These are phyloP conservation scores for Eudyptes chrysolophus DNA, from an alignment of 2,113 vertebrate species.

Conservation along the genomic window DNA sequence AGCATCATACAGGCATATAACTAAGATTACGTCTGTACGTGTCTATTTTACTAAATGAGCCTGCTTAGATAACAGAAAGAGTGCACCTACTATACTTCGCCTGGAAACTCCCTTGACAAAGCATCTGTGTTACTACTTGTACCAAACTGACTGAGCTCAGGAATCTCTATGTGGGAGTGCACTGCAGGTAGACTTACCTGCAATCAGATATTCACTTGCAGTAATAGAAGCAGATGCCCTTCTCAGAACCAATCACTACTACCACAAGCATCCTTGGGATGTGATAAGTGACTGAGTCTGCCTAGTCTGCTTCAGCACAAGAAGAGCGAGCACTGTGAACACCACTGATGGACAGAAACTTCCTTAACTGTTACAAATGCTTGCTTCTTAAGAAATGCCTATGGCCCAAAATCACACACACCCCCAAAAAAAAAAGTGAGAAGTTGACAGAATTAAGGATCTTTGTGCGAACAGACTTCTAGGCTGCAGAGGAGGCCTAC, in stretches of 20 bases:
- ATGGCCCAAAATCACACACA: background rate
- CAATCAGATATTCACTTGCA: background rate
- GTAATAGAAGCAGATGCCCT: background rate
- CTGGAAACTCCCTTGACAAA: background rate
- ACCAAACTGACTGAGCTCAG: background rate
- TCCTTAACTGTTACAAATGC: background rate
- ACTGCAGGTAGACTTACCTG: background rate
- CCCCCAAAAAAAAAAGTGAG: fast-evolving
- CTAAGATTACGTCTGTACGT: background rate
- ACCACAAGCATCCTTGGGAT: background rate
- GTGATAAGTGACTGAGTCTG: background rate
- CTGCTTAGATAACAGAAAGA: background rate
- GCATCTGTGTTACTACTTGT: background rate
- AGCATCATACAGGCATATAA: background rate
- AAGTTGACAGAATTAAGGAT: background rate
- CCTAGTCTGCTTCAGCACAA: background rate
- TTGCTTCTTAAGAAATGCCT: background rate
- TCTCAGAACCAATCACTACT: background rate
- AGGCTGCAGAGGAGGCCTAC: background rate
- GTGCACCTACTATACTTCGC: background rate
- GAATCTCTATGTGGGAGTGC: background rate
- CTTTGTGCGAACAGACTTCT: background rate
- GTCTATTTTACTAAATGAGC: background rate
- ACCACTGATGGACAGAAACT: background rate
- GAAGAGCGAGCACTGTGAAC: background rate